Evolutionary conservation across 2,113 vertebrate species (phyloP), one percentile per base, ranked within the genome.

Genomic region (Leptobrachium leishanense): DNA sequence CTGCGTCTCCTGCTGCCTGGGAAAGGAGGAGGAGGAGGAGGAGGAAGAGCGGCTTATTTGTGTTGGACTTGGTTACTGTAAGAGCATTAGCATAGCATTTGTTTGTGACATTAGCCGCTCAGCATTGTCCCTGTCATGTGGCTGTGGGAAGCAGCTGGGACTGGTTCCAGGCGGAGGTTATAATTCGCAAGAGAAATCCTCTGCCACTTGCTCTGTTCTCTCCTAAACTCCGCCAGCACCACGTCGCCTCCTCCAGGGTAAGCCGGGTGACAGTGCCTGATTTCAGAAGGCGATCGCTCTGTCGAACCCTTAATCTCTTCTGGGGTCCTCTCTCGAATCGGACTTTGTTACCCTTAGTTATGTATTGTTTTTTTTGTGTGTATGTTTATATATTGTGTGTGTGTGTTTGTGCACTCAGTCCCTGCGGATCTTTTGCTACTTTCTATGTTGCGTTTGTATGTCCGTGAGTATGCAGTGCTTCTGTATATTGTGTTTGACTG

Each of bases 31-130:
- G 67, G 59, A 39, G 59, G 12, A 53, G 67, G 70, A 67, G 75
- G 42, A 77, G 75, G 75, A 67, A 41, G 70, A 41, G 53, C 53
- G 66, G 68, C 77, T 63, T 78, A 79, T 79, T 73, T 79, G 77
- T 79, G 46, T 8, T 9, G 40, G 77, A 69, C 72, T 79, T 79
- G 73, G 63, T 79, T 79, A 39, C 70, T n/a, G 44, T 79, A 79
- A 79, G 77, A 79, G 77, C 59, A 72, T 79, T 79, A 73, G 7
- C 53, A 59, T 57, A 54, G 64, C 46, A 57, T 43, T 7, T 13
- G 69, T 79, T 46, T 73, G 70, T 79, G 77, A 72, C 77, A 79
- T 55, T 68, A 70, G 67, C 54, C 13, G 76, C 3, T 2, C 54
- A 20, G 76, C 39, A 41, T 8, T 72, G 77, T 72, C 69, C 7